Base-by-base conservation (phyloP, 2,888 invertebrate genomes). In the Epicampocera succincta region DNA sequence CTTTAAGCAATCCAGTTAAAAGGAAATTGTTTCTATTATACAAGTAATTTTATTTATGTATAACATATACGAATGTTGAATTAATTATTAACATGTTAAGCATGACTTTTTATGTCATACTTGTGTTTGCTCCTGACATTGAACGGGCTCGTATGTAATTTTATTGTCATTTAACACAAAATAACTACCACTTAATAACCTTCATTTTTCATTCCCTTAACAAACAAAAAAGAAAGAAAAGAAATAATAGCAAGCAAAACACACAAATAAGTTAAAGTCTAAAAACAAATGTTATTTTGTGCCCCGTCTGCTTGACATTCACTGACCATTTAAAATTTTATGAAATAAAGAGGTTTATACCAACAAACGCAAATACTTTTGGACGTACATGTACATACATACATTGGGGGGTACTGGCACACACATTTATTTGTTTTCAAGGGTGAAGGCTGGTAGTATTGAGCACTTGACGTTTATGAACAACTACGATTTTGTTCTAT, bases 51-150 rank as follows among this genome's bases (percentile, higher is more conserved):
- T 9, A 17, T 17, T 6, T 21, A 4, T 21, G 50, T 66, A n/a
- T n/a, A n/a, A 33, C 12, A 29, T 29, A 17, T 8, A 15, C 42
- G 13, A 40, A 65, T 54, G 50, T 19, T 42, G 42, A 60, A 52
- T 73, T 54, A 58, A 75, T 68, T 75, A 60, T 60, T 78, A n/a
- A 73, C 73, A 73, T 58, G 65, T 73, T 1, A 56, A 66, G 33
- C 33, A 73, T 65, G 73, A 29, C 48, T 42, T 19, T 54, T 77
- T 42, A 56, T 42, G 15, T 29, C 46, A 66, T 54, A 68, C 48
- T 78, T n/a, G 25, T 44, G 40, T 6, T 46, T 72, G 66, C 58
- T 66, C 66, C 72, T 80, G 80, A 58, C 80, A 80, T 66, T 80
- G 71, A 54, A 46, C 48, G 33, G 29, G 17, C 21, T 40, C 40